phyloP scores from a whole-genome alignment of 2,797 vertebrate genomes.

The Brachymystax lenok region DNA sequence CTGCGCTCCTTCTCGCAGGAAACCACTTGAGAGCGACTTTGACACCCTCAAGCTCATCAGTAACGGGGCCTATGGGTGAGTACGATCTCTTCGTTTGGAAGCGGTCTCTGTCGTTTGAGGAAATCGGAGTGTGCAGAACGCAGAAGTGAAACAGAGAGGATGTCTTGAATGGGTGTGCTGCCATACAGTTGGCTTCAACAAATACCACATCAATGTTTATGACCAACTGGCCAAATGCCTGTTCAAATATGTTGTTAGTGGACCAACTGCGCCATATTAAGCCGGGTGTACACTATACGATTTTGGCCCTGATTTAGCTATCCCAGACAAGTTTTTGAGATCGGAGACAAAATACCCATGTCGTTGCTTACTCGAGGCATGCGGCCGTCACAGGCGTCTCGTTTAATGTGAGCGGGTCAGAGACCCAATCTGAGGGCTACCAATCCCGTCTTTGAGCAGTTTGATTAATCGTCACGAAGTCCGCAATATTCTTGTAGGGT shows the following conservation, averaged over 20 bases:
- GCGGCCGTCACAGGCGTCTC: too few species aligned
- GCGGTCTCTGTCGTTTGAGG: constrained; percentile 34
- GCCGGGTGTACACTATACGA: too few species aligned
- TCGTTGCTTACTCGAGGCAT: too few species aligned
- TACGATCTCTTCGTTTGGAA: constrained; percentile 37
- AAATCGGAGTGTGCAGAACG: constrained; percentile 32
- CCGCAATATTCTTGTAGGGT: too few species aligned
- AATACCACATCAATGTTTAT: not conserved
- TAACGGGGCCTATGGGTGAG: constrained; percentile 96
- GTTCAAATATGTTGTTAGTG: not conserved
- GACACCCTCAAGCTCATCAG: constrained; percentile 96
- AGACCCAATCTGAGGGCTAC: too few species aligned
- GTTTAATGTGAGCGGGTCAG: too few species aligned
- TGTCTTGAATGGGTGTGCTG: not conserved
- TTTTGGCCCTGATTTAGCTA: too few species aligned
- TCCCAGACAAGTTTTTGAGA: too few species aligned
- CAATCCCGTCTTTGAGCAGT: too few species aligned
- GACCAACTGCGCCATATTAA: too few species aligned
- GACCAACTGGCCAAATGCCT: not conserved
- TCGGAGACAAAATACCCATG: too few species aligned
- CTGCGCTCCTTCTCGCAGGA: constrained; percentile 80
- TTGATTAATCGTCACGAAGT: too few species aligned
- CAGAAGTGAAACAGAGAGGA: constrained; percentile 30
- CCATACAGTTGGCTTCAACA: not conserved
- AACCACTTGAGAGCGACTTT: constrained; percentile 93